phyloP scores from a whole-genome alignment of 92 coral and sea anemone genomes.

The Phenganax subtilis region DNA sequence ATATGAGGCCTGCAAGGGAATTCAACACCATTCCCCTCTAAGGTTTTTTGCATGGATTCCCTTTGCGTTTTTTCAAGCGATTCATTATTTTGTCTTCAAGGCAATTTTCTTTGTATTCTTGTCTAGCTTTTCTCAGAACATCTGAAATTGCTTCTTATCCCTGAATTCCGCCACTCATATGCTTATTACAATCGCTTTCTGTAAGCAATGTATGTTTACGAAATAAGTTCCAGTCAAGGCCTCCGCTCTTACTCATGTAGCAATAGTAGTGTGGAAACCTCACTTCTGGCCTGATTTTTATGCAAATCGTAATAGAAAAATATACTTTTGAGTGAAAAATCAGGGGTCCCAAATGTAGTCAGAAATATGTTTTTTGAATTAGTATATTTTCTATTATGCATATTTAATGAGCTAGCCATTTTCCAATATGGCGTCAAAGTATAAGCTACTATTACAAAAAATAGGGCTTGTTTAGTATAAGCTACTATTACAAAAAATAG shows the following conservation, averaged over 20 bases:
- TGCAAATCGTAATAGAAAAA: too few relatives aligned
- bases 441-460: too few relatives aligned
- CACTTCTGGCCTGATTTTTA: too few relatives aligned
- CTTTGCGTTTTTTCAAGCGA: not conserved
- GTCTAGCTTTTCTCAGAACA: slow-evolving; percentile 33
- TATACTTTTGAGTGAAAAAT: too few relatives aligned
- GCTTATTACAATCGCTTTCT: slow-evolving; percentile 49
- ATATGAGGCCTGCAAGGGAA: not conserved
- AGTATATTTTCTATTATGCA: too few relatives aligned
- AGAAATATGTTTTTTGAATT: too few relatives aligned
- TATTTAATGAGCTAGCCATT: too few relatives aligned
- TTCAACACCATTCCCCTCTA: not conserved
- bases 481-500: too few relatives aligned
- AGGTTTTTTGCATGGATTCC: slow-evolving; percentile 8
- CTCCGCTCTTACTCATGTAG: slow-evolving; percentile 28
- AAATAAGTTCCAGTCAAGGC: slow-evolving; percentile 45
- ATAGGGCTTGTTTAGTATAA: too few relatives aligned
- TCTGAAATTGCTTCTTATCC: slow-evolving; percentile 36
- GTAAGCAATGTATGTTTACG: slow-evolving; percentile 44
- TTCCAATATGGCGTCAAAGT: too few relatives aligned
- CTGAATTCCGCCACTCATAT: slow-evolving; percentile 42
- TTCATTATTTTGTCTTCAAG: not conserved
- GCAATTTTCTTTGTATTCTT: slow-evolving; percentile 11
- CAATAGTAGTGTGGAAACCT: too few relatives aligned
- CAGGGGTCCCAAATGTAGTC: too few relatives aligned